Conservation (phyloP, 2,797 vertebrate species). For the Hozukius guyotensis region DNA sequence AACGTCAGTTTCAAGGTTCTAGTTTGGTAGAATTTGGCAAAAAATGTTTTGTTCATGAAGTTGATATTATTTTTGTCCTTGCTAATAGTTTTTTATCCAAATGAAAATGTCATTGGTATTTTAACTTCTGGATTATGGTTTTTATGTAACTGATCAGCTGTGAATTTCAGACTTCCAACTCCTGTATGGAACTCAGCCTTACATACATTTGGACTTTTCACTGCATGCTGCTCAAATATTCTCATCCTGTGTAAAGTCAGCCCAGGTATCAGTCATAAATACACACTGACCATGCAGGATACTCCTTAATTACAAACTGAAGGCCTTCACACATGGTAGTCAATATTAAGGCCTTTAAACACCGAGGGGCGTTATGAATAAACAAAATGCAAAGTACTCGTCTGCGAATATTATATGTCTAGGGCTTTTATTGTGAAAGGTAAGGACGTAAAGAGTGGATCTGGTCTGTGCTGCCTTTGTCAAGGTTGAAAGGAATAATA, state of each 20-base stretch:
- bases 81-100: neutral
- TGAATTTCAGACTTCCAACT: neutral
- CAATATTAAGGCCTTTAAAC: neutral
- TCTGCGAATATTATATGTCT: no score
- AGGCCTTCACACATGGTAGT: neutral
- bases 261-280: neutral
- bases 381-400: no score
- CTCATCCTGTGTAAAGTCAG: neutral
- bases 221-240: neutral
- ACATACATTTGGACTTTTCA: neutral
- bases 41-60: neutral
- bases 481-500: no score
- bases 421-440: no score
- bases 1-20: neutral
- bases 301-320: neutral
- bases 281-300: neutral
- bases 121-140: neutral
- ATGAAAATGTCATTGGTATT: neutral
- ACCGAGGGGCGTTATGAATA: no score
- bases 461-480: no score
- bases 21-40: neutral
- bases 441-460: no score
- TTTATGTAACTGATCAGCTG: neutral
- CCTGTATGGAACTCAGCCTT: neutral
- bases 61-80: neutral